phyloP scores from a whole-genome alignment of 2,113 vertebrate genomes.

The Tragelaphus strepsiceros region DNA sequence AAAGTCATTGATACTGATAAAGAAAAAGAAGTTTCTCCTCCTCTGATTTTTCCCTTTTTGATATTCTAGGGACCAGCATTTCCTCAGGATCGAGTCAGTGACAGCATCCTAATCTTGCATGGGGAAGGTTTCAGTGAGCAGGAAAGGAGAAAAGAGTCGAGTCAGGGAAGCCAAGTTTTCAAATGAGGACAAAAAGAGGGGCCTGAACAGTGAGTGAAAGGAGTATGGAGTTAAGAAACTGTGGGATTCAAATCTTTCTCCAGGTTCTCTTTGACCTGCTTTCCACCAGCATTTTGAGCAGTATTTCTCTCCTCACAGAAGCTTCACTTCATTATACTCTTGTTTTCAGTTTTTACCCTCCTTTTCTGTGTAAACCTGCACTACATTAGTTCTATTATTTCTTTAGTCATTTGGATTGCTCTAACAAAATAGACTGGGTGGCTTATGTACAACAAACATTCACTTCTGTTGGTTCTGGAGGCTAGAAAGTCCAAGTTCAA shows the following conservation, averaged over 20 bases:
- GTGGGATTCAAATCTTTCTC: not conserved
- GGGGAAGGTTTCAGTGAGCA: not conserved
- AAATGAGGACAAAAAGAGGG: not conserved
- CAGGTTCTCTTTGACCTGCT: not conserved
- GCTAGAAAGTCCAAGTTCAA: not conserved
- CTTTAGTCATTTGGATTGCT: not conserved
- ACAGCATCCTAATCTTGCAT: not conserved
- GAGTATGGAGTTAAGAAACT: not conserved
- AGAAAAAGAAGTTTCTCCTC: not conserved
- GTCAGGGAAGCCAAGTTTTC: not conserved
- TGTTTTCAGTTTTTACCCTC: not conserved
- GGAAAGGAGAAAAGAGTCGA: not conserved
- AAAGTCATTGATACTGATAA: not conserved
- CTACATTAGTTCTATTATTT: not conserved
- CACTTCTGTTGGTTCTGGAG: not conserved
- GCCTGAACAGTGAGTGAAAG: not conserved
- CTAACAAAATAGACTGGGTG: not conserved
- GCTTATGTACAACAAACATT: not conserved
- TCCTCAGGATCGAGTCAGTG: not conserved
- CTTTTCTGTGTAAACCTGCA: not conserved
- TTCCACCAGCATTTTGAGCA: not conserved
- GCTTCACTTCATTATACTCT: not conserved
- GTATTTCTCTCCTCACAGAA: not conserved
- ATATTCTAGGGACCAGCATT: not conserved
- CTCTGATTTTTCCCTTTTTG: not conserved